Conservation (phyloP, 1,140 invertebrate genomes). For the Ericerus pela region DNA sequence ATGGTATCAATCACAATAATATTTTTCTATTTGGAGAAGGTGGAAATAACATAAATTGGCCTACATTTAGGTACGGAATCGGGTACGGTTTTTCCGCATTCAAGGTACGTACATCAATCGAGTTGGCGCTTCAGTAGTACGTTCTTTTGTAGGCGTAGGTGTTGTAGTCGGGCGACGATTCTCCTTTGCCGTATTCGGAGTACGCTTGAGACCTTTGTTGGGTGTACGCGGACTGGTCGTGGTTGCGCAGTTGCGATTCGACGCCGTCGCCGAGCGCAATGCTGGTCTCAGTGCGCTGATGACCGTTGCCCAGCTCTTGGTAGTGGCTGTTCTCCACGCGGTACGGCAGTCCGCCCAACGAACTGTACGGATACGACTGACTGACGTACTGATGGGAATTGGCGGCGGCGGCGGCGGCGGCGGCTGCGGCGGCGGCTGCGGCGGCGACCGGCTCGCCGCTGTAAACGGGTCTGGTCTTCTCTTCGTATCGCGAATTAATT, state of each 20-base stretch:
- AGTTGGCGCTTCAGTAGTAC: slow-evolving; percentile 1
- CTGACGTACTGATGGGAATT: background rate
- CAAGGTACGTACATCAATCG: too few relatives aligned
- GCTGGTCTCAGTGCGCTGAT: background rate
- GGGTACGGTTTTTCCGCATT: too few relatives aligned
- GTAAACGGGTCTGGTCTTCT: slow-evolving; percentile 4
- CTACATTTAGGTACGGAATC: too few relatives aligned
- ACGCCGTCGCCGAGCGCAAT: background rate
- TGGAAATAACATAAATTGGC: too few relatives aligned
- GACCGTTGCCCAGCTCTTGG: background rate
- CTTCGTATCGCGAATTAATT: slow-evolving; percentile 4
- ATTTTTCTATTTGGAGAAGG: too few relatives aligned
- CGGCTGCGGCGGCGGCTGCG: too few relatives aligned
- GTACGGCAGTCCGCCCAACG: slow-evolving; percentile 12
- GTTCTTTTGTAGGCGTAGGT: slow-evolving; percentile 4
- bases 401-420: background rate
- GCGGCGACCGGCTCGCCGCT: too few relatives aligned
- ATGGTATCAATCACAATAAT: too few relatives aligned
- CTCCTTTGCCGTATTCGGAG: background rate
- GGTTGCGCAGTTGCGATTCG: background rate
- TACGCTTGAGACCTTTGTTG: slow-evolving; percentile 8
- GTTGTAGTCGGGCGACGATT: background rate
- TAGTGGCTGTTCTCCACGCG: slow-evolving; percentile 16
- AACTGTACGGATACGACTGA: background rate
- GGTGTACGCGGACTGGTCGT: background rate